phyloP scores from a whole-genome alignment of 2,113 vertebrate genomes.

The Channa maculata region DNA sequence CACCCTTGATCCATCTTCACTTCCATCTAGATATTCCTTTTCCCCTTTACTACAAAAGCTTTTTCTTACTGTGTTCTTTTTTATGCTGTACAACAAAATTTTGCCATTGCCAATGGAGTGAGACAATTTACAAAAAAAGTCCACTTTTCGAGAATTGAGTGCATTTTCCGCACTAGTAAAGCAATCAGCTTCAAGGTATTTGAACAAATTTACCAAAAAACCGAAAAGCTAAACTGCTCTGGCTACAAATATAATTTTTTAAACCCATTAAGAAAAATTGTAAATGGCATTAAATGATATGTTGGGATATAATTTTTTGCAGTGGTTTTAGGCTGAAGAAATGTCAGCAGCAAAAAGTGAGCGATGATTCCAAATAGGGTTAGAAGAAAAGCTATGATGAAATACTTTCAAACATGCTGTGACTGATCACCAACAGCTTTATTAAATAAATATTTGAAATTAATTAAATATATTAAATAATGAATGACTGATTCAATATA shows the following conservation, averaged over 20 bases:
- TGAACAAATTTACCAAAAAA: not conserved
- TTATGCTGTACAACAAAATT: slow-evolving; percentile 10
- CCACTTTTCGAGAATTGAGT: slow-evolving; percentile 20
- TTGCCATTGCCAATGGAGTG: slow-evolving; percentile 12
- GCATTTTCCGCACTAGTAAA: slow-evolving; percentile 16
- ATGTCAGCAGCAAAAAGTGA: not conserved
- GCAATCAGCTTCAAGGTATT: slow-evolving; percentile 3
- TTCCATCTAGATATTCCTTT: not conserved
- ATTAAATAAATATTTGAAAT: slow-evolving; percentile 50
- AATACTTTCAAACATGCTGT: not conserved
- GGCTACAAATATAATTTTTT: not conserved
- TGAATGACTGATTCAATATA: slow-evolving; percentile 41
- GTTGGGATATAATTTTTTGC: not conserved
- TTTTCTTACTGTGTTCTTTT: not conserved
- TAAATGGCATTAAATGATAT: slow-evolving; percentile 32
- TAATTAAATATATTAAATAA: slow-evolving; percentile 50
- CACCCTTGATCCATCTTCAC: not conserved
- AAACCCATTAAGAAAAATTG: slow-evolving; percentile 12
- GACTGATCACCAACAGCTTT: slow-evolving; percentile 22
- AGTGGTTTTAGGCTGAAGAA: slow-evolving; percentile 16
- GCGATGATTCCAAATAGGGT: slow-evolving; percentile 2
- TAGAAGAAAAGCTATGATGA: not conserved
- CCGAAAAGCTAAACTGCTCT: slow-evolving; percentile 3
- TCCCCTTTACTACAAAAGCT: not conserved
- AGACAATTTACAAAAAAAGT: slow-evolving; percentile 22